Percentiles rank a stretch among this genome's conserved stretches.
These are phyloP conservation scores for Athene noctua DNA, from an alignment of 2,113 vertebrate genomes.

Conservation along the genomic window DNA sequence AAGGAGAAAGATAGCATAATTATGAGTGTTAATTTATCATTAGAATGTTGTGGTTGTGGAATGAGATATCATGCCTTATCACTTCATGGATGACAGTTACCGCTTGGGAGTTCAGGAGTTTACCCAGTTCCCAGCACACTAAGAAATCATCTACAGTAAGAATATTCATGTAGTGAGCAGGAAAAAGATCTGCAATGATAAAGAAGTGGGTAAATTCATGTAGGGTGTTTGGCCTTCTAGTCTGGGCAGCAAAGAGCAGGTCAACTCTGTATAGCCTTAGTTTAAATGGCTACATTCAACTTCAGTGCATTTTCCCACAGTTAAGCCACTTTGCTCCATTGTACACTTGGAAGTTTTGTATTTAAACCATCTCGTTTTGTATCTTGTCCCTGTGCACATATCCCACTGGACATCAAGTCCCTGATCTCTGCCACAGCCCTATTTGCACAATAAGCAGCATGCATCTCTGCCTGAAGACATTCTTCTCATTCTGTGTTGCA, in stretches of 20 bases:
- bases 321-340: neutral
- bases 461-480: neutral
- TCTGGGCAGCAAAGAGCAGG: neutral
- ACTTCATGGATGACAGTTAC: neutral
- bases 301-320: neutral
- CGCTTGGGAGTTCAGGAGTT: neutral
- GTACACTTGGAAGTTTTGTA: neutral
- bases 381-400: neutral
- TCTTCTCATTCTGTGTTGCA: neutral
- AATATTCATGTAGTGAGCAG: neutral
- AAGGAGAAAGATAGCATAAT: neutral
- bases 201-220: neutral
- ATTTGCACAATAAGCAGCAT: neutral
- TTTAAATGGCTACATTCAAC: neutral
- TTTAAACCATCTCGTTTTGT: neutral
- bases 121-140: neutral
- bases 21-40: neutral
- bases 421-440: neutral
- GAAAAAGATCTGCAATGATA: neutral
- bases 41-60: neutral
- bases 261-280: neutral
- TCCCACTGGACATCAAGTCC: neutral
- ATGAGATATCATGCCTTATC: neutral
- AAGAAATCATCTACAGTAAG: neutral
- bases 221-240: neutral